Base-by-base conservation (phyloP, 1,140 invertebrate genomes). In the Pogonomyrmex barbatus region DNA sequence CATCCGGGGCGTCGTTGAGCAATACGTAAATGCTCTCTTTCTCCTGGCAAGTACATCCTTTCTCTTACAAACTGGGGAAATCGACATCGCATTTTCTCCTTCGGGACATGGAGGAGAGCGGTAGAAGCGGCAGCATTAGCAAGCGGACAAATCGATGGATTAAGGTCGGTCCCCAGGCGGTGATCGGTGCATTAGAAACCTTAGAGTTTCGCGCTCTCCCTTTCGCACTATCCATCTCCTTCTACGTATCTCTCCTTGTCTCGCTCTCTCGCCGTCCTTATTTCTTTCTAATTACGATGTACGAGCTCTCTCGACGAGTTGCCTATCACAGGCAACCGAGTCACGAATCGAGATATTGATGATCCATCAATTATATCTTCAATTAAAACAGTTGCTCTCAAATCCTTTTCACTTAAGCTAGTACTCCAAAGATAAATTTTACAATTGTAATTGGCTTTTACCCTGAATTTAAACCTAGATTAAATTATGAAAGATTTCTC, bases 131-230 rank as follows among this genome's bases (percentile, higher is more conserved):
- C 10, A 14, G 54, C 56, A 71, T 79, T 79, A 85, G 71, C 58
- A 52, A 58, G 36, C 47, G 65, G 81, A 71, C 87, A 88, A 89
- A 89, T 89, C 87, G 87, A 89, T 85, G 73, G 87, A 89, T 88
- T 89, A 89, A 88, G 86, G 56, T 85, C 71, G 70, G 47, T 65
- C 65, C 65, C 78, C 47, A 33, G 56, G 30, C 39, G 33, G 73
- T 52, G 68, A 83, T 65, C 56, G 45, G 45, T 63, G 82, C 82
- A 78, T 85, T 85, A 85, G 71, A 52, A 71, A 71, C 17, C 73
- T 73, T 65, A n/a, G 73, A 88, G 65, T 86, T 56, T 63, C 65
- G 60, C 17, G 60, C 17, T 79, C 42, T 56, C 33, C 33, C 33
- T 71, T 70, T 54, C 45, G 39, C 24, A n/a, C 54, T 60, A 83